Conservation (phyloP, 2,888 invertebrate genomes). For the Leptothorax acervorum region DNA sequence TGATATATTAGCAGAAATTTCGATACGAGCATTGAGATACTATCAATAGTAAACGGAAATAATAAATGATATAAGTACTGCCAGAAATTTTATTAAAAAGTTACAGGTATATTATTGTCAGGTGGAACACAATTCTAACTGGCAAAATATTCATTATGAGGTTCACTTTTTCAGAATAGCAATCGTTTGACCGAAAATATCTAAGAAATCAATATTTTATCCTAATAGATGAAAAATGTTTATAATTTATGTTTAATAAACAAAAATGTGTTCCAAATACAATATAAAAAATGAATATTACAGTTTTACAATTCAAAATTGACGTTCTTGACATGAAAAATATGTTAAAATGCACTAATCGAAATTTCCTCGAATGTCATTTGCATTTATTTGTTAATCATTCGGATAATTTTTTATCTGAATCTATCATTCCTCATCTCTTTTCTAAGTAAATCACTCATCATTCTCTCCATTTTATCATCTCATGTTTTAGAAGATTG, state of each 20-base stretch:
- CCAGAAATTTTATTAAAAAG: constrained; percentile 54
- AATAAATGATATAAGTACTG: constrained; percentile 56
- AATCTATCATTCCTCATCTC: constrained; percentile 3
- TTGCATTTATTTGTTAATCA: not conserved
- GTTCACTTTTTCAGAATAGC: not conserved
- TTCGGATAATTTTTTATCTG: not conserved
- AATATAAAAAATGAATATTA: not conserved
- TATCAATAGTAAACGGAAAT: not conserved
- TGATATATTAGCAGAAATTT: constrained; percentile 11
- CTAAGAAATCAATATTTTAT: not conserved
- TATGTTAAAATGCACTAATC: not conserved
- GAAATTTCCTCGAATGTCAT: not conserved
- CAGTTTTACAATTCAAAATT: not conserved
- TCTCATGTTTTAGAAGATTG: constrained; percentile 16
- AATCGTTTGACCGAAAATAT: not conserved
- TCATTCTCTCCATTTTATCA: not conserved
- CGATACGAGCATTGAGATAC: not conserved
- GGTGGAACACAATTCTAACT: constrained; percentile 65
- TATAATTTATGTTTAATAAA: constrained; percentile 1
- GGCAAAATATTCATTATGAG: constrained; percentile 40
- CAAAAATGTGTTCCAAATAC: not conserved
- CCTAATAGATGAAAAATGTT: not conserved
- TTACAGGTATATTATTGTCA: constrained; percentile 63
- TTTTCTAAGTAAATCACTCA: not conserved
- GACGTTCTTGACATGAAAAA: not conserved